Conservation (phyloP, 2,113 vertebrate genomes). For the Machaerirhynchus nigripectus region DNA sequence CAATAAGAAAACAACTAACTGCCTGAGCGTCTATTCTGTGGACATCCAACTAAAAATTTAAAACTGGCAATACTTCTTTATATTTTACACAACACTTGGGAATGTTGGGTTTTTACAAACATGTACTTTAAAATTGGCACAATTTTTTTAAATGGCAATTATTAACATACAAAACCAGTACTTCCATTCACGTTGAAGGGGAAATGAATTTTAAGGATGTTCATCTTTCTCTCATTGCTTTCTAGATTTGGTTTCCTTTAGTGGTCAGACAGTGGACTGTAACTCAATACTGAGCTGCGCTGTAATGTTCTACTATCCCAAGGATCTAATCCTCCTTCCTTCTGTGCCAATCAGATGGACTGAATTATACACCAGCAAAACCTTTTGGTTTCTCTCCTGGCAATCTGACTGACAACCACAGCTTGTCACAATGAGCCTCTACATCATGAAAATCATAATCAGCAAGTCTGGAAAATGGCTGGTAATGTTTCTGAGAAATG, state of each 20-base stretch:
- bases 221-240: conserved; percentile 39
- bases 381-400: conserved; percentile 8
- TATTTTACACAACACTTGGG: conserved; percentile 52
- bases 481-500: background rate
- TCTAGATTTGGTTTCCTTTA: conserved; percentile 37
- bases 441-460: background rate
- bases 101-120: conserved; percentile 55
- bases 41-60: conserved; percentile 60
- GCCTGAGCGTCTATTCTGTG: conserved; percentile 10
- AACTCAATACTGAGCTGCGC: background rate
- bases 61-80: conserved; percentile 68
- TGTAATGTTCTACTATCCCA: background rate
- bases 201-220: background rate
- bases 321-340: background rate
- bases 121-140: conserved; percentile 71
- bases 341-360: background rate
- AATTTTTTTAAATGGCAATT: conserved; percentile 52
- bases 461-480: conserved; percentile 1
- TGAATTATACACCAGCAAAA: background rate
- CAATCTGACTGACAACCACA: conserved; percentile 66
- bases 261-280: conserved; percentile 14
- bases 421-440: conserved; percentile 12
- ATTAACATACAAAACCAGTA: conserved; percentile 48
- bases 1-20: conserved; percentile 41
- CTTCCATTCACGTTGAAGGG: background rate